Base-by-base conservation (phyloP, 2,888 invertebrate species). In the Rotaria socialis region DNA sequence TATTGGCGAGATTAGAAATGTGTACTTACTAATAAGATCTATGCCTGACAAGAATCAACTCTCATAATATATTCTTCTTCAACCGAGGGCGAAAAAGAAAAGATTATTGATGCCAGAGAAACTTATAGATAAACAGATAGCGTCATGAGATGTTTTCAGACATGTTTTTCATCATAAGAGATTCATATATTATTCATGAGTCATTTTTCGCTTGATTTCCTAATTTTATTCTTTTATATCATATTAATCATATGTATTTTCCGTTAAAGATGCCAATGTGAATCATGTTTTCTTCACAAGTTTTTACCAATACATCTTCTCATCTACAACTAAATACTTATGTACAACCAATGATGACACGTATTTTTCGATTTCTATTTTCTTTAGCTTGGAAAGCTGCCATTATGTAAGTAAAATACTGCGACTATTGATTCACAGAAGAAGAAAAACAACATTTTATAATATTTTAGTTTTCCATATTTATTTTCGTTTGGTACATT, bases 321-420 rank as follows among this genome's bases (percentile, higher is more conserved):
- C 16, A 67, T 41, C 35, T 67, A 19, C 67, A 41, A 67, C 11
- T 35, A 67, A 35, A 67, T 67, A 67, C 67, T 6, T 35, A 67
- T 41, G 67, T 80, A 8, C 80, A 80, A 80, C 24, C 80, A 24
- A 80, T 47, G 47, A 47, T 80, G 80, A 80, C 80, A 80, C 19
- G 80, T 11, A n/a, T 47, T n/a, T 80, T 80, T 80, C 43, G 47
- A 24, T 80, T 80, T 47, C 80, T 80, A 22, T 80, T 80, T 80
- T 43, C 22, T 10, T n/a, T 80, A n/a, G 80, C 80, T 47, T 80
- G 80, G 80, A 80, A 80, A 80, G 80, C 80, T 47, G 80, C 80
- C 11, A 80, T 80, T n/a, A 22, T 80, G 80, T 80, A 80, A 80
- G 80, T 47, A 43, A 74, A 74, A 22, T 22, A 50, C 50, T 19